phyloP scores from a whole-genome alignment of 2,888 invertebrate species.

The Chrysodeixis includens region DNA sequence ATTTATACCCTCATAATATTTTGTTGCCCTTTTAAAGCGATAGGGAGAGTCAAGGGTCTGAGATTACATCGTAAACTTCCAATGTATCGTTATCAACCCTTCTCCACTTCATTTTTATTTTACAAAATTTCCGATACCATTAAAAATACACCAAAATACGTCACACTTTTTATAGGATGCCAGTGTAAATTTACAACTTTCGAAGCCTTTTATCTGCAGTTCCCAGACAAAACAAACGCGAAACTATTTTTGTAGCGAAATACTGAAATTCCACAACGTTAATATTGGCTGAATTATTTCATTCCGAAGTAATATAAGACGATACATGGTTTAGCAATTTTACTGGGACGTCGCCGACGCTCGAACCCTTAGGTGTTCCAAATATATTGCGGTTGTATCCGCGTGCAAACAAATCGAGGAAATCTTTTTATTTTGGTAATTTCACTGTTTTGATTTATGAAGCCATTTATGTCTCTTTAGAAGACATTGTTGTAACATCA shows the following conservation, averaged over 20 bases:
- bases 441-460: conserved; percentile 25
- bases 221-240: conserved; percentile 18
- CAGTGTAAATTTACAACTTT: conserved; percentile 31
- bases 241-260: conserved; percentile 7
- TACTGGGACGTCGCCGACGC: conserved; percentile 8
- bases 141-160: not conserved
- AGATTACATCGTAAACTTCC: conserved; percentile 35
- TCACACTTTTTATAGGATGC: conserved; percentile 14
- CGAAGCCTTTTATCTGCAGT: conserved; percentile 37
- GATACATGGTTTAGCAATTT: conserved; percentile 29
- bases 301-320: conserved; percentile 24
- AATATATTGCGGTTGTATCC: conserved; percentile 27
- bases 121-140: conserved; percentile 22
- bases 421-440: conserved; percentile 27
- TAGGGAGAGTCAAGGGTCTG: conserved; percentile 30
- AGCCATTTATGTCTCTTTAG: conserved; percentile 12
- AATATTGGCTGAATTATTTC: conserved; percentile 17
- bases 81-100: not conserved
- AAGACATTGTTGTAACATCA: not conserved
- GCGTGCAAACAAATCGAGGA: conserved; percentile 17
- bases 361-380: conserved; percentile 10
- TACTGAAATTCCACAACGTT: conserved; percentile 14
- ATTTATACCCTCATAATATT: conserved; percentile 14
- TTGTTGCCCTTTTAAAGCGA: conserved; percentile 5
- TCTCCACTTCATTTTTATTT: conserved; percentile 19